Evolutionary conservation across 2,888 invertebrate genomes (phyloP), one percentile per base, ranked within the genome.

Genomic region (Pilophorus perplexus): DNA sequence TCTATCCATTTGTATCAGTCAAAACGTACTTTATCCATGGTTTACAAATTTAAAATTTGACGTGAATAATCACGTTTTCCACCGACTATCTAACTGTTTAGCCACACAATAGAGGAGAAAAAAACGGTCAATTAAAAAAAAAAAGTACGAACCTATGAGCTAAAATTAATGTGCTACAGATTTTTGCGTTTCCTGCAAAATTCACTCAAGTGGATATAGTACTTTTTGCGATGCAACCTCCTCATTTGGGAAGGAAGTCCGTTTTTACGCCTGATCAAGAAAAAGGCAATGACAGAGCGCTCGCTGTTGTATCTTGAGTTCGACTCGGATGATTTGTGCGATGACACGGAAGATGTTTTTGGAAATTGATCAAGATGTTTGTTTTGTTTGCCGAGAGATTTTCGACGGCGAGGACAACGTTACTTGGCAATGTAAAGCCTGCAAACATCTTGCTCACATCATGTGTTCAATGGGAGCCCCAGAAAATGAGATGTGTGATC

Each of bases 221-320:
- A n/a, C n/a, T n/a, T n/a, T n/a, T n/a, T n/a, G n/a, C n/a, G n/a
- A n/a, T n/a, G n/a, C n/a, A n/a, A n/a, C n/a, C n/a, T n/a, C n/a
- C n/a, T n/a, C n/a, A n/a, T n/a, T n/a, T 68, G 38, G 67, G 68
- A n/a, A 68, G 68, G 27, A 66, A 55, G 28, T 40, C 57, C 6
- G 59, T 68, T 10, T 69, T 67, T 52, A 66, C 66, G n/a, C 44
- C 44, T 10, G 44, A 16, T 5, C 14, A 42, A n/a, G 44, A 42
- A 42, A n/a, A 33, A 33, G 6, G 6, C 12, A 33, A 33, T 33
- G 33, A 33, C 33, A 12, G 33, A 33, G 33, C 33, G 33, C 33
- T 33, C 12, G 33, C 12, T 33, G 12, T 33, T 33, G 12, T 12
- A 55, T 55, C 55, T 10, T 20, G 38, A 55, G 18, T 55, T 55